A percentile compares a stretch with the other conserved stretches of the same genome.
These are phyloP conservation scores for Hydropotes inermis DNA, from an alignment of 2,113 vertebrate species.

Conservation along the genomic window DNA sequence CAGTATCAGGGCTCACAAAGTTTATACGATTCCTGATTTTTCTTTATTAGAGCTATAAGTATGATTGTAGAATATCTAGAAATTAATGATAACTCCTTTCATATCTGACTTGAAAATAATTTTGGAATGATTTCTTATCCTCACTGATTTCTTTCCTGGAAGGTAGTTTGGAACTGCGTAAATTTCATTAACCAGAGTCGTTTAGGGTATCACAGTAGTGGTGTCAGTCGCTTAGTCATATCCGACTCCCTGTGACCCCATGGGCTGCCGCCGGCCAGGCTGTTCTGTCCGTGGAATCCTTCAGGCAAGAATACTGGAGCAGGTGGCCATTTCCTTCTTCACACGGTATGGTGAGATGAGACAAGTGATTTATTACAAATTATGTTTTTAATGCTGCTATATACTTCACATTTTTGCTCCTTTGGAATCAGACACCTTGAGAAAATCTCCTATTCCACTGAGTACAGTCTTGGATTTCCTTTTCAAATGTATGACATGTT, in stretches of 20 bases:
- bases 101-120: conserved; percentile 10
- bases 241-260: not conserved
- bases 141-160: not conserved
- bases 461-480: not conserved
- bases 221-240: not conserved
- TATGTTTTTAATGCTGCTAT: not conserved
- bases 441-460: not conserved
- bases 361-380: not conserved
- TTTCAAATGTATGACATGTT: not conserved
- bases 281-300: not conserved
- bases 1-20: not conserved
- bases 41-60: not conserved
- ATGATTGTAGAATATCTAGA: not conserved
- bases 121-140: not conserved
- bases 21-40: not conserved
- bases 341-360: not conserved
- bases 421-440: not conserved
- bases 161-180: not conserved
- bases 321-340: not conserved
- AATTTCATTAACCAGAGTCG: not conserved
- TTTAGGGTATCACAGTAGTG: not conserved
- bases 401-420: not conserved
- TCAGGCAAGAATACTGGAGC: not conserved
- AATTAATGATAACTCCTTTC: not conserved
- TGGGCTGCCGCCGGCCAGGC: fast-evolving